Evolutionary conservation across 2,888 invertebrate species (phyloP).

Genomic region (Nasonia oneida): DNA sequence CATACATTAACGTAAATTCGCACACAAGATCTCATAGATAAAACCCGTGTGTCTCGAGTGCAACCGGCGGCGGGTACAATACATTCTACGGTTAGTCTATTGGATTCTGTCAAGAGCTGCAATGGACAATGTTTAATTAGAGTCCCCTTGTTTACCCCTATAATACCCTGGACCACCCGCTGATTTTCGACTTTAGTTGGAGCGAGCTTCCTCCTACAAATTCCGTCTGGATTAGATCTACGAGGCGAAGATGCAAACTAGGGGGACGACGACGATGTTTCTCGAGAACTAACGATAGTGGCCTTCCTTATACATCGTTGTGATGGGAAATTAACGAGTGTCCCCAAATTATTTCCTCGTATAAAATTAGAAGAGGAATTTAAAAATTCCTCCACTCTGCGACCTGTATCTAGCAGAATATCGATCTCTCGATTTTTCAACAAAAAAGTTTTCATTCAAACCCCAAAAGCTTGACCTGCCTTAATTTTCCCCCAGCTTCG

Average conservation of each 20-base stretch:
- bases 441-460: neutral
- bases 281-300: neutral
- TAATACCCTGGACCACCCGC: neutral
- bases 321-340: neutral
- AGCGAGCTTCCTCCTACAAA: no score
- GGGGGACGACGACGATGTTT: neutral
- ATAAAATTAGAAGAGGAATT: neutral
- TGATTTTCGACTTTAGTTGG: neutral
- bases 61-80: neutral
- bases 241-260: neutral
- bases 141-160: neutral
- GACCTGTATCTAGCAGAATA: neutral
- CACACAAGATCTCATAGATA: neutral
- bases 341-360: neutral
- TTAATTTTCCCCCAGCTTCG: neutral
- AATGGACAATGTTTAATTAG: slow-evolving; percentile 12
- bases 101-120: neutral
- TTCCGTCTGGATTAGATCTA: neutral
- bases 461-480: neutral
- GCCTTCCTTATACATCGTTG: neutral
- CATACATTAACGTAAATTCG: neutral
- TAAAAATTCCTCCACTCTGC: neutral
- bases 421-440: no score
- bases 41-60: neutral
- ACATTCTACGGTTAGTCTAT: neutral